Base-by-base conservation (phyloP, 2,113 vertebrate genomes). In the Kryptolebias marmoratus region DNA sequence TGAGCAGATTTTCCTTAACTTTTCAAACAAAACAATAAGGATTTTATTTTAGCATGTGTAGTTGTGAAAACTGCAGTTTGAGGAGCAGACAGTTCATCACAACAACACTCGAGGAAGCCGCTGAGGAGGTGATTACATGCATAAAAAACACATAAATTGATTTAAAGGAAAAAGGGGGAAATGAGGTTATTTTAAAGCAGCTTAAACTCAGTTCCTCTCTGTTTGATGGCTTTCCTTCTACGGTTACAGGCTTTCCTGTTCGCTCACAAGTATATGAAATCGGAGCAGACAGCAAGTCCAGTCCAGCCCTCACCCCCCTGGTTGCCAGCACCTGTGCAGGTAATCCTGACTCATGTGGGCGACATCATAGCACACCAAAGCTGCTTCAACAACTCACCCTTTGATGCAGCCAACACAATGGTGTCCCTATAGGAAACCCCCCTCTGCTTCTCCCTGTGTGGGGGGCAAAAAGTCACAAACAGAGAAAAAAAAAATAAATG, bases 401-500 rank as follows among this genome's bases (percentile, higher is more conserved):
- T 93, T 94, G 90, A 93, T 91, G 81, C 63, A 52, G 80, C 50
- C 14, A 76, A 84, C 80, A 94, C 93, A 94, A 93, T 93, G 81
- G 74, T 67, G 82, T 81, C 88, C 91, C 87, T 93, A 89, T 93
- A 65, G 85, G 67, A 82, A 73, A 74, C 65, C 65, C 69, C 61
- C 71, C 39, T 10, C 45, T 62, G 75, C 39, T 56, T 70, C 62
- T 77, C 63, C 22, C 1, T 72, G 62, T 75, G 77, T 58, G 11
- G 27, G 39, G 54, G 68, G 60, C 45, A 36, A 6, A 55, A 42
- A n/a, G 47, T 55, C 73, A 68, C 67, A 62, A 50, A 65, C 44
- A 75, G 11, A 27, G 45, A 64, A 68, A 42, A 56, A 85, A 79
- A 78, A 80, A 22, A 27, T 32, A 71, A 11, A 39, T 50, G 31